These are phyloP conservation scores for Xylota sylvarum DNA, from an alignment of 2,888 invertebrate genomes.

Conservation along the genomic window DNA sequence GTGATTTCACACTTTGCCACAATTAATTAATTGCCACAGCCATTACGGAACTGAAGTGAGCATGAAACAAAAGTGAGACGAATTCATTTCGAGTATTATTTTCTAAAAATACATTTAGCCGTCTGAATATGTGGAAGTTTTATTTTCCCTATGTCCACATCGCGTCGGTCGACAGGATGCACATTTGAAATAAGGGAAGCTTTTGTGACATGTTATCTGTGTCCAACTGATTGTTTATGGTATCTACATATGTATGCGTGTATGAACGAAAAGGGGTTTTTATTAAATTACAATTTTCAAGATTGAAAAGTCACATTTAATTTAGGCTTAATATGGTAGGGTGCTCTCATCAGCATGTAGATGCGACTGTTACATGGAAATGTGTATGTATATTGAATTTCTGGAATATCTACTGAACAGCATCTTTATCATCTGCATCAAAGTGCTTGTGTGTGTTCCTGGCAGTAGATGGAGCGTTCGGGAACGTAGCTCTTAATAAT, in stretches of 20 bases:
- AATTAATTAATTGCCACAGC: slow-evolving; percentile 76
- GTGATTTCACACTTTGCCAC: slow-evolving; percentile 77
- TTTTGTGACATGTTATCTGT: slow-evolving; percentile 67
- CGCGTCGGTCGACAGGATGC: slow-evolving; percentile 34
- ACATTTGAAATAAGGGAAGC: slow-evolving; percentile 42
- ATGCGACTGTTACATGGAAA: slow-evolving; percentile 43
- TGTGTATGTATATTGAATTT: slow-evolving; percentile 49
- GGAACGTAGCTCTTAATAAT: slow-evolving; percentile 25
- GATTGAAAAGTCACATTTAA: slow-evolving; percentile 67
- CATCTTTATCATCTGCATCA: slow-evolving; percentile 38
- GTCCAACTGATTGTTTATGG: slow-evolving; percentile 68
- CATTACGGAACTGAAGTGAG: slow-evolving; percentile 67
- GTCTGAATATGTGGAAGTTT: slow-evolving; percentile 47
- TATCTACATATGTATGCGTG: slow-evolving; percentile 42
- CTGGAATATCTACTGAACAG: slow-evolving; percentile 16
- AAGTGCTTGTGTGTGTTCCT: slow-evolving; percentile 48
- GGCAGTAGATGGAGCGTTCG: slow-evolving; percentile 8
- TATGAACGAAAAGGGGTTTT: slow-evolving; percentile 45
- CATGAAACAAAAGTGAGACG: slow-evolving; percentile 70
- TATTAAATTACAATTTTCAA: slow-evolving; percentile 67
- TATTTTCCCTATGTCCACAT: slow-evolving; percentile 35
- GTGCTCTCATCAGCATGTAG: slow-evolving; percentile 28
- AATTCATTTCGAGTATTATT: slow-evolving; percentile 56
- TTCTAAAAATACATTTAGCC: slow-evolving; percentile 67
- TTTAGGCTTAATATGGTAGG: slow-evolving; percentile 25